These are phyloP conservation scores for Dolichomitus sp. DNA, from an alignment of 2,888 invertebrate genomes.

Conservation along the genomic window DNA sequence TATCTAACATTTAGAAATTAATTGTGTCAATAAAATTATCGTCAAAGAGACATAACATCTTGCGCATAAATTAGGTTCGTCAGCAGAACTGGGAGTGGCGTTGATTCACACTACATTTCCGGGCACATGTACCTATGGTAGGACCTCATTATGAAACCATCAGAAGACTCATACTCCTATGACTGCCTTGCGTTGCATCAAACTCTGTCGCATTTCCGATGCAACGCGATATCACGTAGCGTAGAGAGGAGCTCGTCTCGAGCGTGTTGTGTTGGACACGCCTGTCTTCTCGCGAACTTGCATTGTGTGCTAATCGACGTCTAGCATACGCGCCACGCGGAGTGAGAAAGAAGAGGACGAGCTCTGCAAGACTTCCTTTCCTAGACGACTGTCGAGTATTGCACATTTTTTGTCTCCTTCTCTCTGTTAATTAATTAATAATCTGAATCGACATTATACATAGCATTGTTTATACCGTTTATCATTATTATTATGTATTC, in stretches of 20 bases:
- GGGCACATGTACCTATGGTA: constrained; percentile 1
- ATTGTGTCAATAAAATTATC: constrained; percentile 38
- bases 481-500: neutral
- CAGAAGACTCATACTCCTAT: neutral
- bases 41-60: constrained; percentile 31
- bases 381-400: constrained; percentile 34
- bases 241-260: constrained; percentile 7
- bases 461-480: constrained; percentile 6
- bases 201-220: constrained; percentile 14
- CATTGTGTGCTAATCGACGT: constrained; percentile 77
- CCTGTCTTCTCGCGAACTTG: constrained; percentile 49
- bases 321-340: constrained; percentile 66
- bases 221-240: constrained; percentile 14
- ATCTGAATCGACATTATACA: neutral
- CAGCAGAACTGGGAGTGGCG: constrained; percentile 13
- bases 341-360: constrained; percentile 21
- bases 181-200: constrained; percentile 1
- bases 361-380: constrained; percentile 57
- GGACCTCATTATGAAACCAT: neutral
- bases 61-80: constrained; percentile 31
- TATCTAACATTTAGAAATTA: constrained; percentile 32
- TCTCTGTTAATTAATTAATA: constrained; percentile 45
- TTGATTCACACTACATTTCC: constrained; percentile 41
- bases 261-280: constrained; percentile 43
- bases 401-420: constrained; percentile 5